Evolutionary conservation across 2,113 vertebrate species (phyloP), one percentile per base, ranked within the genome.

Genomic region (Hydropotes inermis): DNA sequence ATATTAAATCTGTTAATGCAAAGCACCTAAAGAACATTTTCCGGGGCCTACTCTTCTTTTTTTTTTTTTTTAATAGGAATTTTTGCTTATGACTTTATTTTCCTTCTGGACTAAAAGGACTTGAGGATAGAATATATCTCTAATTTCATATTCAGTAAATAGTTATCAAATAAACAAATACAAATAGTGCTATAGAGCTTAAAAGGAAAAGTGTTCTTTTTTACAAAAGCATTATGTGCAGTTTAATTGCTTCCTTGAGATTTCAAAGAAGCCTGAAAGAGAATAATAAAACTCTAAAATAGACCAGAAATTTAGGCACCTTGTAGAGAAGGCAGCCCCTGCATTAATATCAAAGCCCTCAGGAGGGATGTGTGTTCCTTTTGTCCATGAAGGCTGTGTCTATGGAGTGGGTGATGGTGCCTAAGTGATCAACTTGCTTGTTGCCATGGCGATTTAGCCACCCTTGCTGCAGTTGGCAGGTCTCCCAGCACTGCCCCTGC

Each of bases 401-500:
- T 96, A 74, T 97, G 52, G 30, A 97, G 97, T 96, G 89, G 96
- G 96, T 94, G 23, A 88, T 79, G 91, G 97, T 94, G 97, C 97
- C 90, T 92, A 97, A 98, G 97, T 97, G 98, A 98, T 98, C 98
- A 88, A 89, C 95, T 98, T 97, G 84, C 95, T 97, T 52, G 97
- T 98, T 98, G 98, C 84, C 98, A 98, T 98, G 97, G 97, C 57
- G 78, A 98, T 79, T 78, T 39, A 81, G 96, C 2, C 28, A 88
- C 97, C 96, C 95, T 45, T 94, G 96, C 95, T 97, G 98, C 90
- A 94, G 94, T 97, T 83, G 84, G 96, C 25, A 95, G 36, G 95
- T 95, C 95, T 97, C 94, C 76, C 43, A 52, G 91, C n/a, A 89
- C 39, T 83, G 70, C 52, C 55, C 82, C 70, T 47, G 57, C 33